Base-by-base conservation (phyloP, 1,140 invertebrate species). In the Anthonomus grandis region DNA sequence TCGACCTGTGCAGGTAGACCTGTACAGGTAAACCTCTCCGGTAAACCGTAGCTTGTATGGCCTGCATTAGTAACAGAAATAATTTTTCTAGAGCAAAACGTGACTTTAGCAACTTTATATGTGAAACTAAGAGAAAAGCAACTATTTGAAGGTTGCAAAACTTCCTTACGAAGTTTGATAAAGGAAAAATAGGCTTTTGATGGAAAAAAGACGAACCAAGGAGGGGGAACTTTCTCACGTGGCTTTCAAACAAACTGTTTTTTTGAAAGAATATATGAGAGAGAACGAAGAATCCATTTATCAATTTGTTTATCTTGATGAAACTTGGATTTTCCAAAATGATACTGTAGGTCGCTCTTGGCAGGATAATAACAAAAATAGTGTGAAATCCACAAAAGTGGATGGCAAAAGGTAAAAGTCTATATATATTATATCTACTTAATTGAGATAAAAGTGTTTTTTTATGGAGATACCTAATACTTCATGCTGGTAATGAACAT, bases 401-500 rank as follows among this genome's bases (percentile, higher is more conserved):
- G 2, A 2, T 15, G 18, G 4, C 1, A 4, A 41, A 45, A 45
- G 6, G 23, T 24, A 6, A 10, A 6, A 6, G 38, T 12, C 8
- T 39, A 15, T 12, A 15, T 6, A 39, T 39, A n/a, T n/a, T 39
- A 24, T 23, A 2, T n/a, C n/a, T 21, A 21, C 24, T 45, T 3
- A 22, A 45, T 45, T 45, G 24, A 24, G 21, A 21, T 23, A 2
- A 45, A 1, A 21, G n/a, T 21, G n/a, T 45, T 15, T 9, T 6
- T 31, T 8, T 36, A 49, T 27, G 15, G n/a, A 51, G 22, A 44
- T 31, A 24, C 23, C 25, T 51, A 12, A 38, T 50, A 36, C 15
- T 50, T 1, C 27, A 56, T 36, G 54, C 13, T 18, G 44, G 45
- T 12, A 48, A 38, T 37, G 46, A 56, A 36, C 21, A 56, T 23